Evolutionary conservation across 2,888 invertebrate genomes (phyloP).

Genomic region (Tipula unca): DNA sequence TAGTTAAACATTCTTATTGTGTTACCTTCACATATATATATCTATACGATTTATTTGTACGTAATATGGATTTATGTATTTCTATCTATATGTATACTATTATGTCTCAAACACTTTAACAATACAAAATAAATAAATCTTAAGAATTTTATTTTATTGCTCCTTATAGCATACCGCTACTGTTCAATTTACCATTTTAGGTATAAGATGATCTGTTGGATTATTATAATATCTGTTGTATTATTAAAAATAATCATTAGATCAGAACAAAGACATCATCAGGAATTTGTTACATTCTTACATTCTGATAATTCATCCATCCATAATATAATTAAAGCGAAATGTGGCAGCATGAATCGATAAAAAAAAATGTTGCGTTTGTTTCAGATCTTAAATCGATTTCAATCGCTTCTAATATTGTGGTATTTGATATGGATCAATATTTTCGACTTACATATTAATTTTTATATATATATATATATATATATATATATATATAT

Average conservation of each 20-base stretch:
- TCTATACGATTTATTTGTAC: neutral
- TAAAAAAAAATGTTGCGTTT: neutral
- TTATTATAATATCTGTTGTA: neutral
- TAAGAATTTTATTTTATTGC: no score
- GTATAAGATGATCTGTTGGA: neutral
- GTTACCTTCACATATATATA: neutral
- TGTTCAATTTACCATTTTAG: neutral
- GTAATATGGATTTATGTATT: no score
- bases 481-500: no score
- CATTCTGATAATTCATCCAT: neutral
- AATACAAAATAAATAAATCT: no score
- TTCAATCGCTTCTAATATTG: neutral
- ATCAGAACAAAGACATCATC: neutral
- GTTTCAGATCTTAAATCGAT: neutral
- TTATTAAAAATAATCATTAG: neutral
- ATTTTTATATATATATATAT: no score
- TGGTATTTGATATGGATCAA: neutral
- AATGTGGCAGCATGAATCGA: neutral
- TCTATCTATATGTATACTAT: no score
- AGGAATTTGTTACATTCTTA: no score
- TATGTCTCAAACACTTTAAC: no score
- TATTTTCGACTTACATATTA: no score
- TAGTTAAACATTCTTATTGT: no score
- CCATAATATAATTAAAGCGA: neutral
- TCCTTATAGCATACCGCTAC: no score